Percentiles rank a stretch among this genome's conserved stretches.
Evolutionary conservation across 2,797 vertebrate genomes (phyloP).

Genomic region (Columba guinea): DNA sequence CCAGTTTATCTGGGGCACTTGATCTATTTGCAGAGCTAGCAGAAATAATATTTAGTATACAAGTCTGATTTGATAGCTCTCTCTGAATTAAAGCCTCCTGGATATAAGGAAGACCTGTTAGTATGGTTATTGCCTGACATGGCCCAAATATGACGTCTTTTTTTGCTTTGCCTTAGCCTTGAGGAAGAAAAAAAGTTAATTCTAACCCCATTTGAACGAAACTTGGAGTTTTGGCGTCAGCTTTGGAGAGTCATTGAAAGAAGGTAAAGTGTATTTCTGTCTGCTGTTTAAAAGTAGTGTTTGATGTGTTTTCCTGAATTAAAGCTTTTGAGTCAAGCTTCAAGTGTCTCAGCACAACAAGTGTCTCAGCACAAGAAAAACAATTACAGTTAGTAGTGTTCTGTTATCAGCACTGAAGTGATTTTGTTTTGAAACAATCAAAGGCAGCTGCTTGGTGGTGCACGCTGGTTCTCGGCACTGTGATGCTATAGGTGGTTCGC

Average conservation of each 20-base stretch:
- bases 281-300: not conserved
- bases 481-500: rapidly evolving
- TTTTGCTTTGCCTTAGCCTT: conserved; percentile 76
- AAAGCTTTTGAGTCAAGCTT: not conserved
- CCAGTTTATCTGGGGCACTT: not conserved
- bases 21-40: not conserved
- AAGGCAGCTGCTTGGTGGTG: not conserved
- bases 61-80: not conserved
- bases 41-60: not conserved
- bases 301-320: not conserved
- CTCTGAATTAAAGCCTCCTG: not conserved
- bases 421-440: not conserved
- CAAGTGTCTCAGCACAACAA: not conserved
- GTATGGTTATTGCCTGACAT: not conserved
- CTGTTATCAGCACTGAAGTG: not conserved
- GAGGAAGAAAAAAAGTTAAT: conserved; percentile 95
- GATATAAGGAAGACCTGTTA: not conserved
- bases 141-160: not conserved
- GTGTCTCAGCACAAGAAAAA: not conserved
- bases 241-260: conserved; percentile 98
- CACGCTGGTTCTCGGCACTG: not conserved
- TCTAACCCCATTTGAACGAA: conserved; percentile 95
- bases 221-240: conserved; percentile 98
- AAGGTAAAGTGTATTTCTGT: conserved; percentile 77
- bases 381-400: not conserved